Evolutionary conservation across 2,113 vertebrate genomes (phyloP).

Genomic region (Lampris megalopsis): DNA sequence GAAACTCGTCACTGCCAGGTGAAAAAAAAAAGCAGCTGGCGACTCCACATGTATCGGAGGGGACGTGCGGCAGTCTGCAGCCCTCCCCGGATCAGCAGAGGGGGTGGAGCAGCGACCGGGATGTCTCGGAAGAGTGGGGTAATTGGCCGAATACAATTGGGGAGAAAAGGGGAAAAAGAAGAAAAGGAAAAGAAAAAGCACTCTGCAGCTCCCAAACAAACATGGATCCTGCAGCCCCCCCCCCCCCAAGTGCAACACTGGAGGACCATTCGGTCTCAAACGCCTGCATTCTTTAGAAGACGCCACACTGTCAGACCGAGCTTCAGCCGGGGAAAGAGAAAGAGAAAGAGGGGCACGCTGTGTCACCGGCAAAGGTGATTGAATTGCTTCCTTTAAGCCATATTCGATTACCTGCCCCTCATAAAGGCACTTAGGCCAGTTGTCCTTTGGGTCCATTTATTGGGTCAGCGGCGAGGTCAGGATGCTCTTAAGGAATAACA

Average conservation of each 20-base stretch:
- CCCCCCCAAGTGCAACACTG: conserved; percentile 36
- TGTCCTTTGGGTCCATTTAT: conserved; percentile 57
- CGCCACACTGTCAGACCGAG: conserved; percentile 56
- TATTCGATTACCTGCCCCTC: conserved; percentile 69
- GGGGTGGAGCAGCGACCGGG: too few relatives aligned
- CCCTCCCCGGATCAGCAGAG: too few relatives aligned
- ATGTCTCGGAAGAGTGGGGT: too few relatives aligned
- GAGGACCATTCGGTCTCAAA: not conserved
- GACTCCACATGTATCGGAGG: too few relatives aligned
- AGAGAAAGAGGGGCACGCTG: conserved; percentile 32
- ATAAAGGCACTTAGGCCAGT: conserved; percentile 62
- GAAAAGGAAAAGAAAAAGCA: conserved; percentile 1
- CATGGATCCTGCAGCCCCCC: conserved; percentile 20
- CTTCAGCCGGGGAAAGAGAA: conserved; percentile 14
- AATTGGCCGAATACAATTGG: too few relatives aligned
- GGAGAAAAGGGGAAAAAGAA: too few relatives aligned
- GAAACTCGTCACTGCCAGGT: too few relatives aligned
- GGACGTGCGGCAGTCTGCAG: too few relatives aligned
- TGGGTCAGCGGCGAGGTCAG: conserved; percentile 20
- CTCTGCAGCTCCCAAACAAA: conserved; percentile 7
- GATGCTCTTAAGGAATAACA: conserved; percentile 55
- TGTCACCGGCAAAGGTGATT: conserved; percentile 70
- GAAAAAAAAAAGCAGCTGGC: too few relatives aligned
- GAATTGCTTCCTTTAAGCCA: conserved; percentile 64
- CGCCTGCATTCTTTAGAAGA: conserved; percentile 45